phyloP scores from a whole-genome alignment of 2,888 invertebrate species.

The Notodonta dromedarius region DNA sequence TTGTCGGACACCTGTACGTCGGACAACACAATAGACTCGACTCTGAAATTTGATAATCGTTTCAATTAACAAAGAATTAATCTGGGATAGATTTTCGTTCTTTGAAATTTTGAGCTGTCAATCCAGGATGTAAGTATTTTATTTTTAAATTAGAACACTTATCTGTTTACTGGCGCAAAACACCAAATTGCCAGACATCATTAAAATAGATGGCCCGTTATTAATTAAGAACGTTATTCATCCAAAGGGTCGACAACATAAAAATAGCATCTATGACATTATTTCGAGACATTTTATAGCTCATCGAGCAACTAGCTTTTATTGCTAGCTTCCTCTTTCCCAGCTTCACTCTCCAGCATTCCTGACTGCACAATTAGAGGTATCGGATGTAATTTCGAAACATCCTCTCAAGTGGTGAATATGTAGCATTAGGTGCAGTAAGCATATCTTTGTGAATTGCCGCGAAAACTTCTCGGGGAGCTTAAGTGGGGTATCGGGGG shows the following conservation, averaged over 20 bases:
- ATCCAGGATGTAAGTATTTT: neutral
- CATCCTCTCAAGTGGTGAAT: conserved; percentile 56
- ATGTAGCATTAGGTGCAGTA: conserved; percentile 59
- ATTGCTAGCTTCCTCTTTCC: conserved; percentile 36
- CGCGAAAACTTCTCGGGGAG: conserved; percentile 52
- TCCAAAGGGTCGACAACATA: neutral
- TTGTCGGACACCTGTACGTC: conserved; percentile 29
- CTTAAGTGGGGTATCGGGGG: conserved; percentile 37
- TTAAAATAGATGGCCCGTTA: neutral
- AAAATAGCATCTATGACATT: conserved; percentile 17
- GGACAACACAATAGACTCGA: conserved; percentile 20
- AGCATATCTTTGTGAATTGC: conserved; percentile 49
- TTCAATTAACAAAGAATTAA: conserved; percentile 22
- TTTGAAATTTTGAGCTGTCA: conserved; percentile 13
- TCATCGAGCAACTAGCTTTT: conserved; percentile 25
- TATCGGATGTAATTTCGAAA: conserved; percentile 68
- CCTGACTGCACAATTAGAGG: conserved; percentile 58
- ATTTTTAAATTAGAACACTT: neutral
- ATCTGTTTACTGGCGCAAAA: neutral
- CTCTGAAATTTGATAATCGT: conserved; percentile 34
- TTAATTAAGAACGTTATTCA: neutral
- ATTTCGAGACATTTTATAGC: conserved; percentile 27
- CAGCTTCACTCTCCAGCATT: conserved; percentile 25
- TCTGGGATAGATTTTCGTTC: conserved; percentile 17
- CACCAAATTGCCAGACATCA: neutral